Conservation (phyloP, 2,888 invertebrate species). For the Drosophila subquinaria region DNA sequence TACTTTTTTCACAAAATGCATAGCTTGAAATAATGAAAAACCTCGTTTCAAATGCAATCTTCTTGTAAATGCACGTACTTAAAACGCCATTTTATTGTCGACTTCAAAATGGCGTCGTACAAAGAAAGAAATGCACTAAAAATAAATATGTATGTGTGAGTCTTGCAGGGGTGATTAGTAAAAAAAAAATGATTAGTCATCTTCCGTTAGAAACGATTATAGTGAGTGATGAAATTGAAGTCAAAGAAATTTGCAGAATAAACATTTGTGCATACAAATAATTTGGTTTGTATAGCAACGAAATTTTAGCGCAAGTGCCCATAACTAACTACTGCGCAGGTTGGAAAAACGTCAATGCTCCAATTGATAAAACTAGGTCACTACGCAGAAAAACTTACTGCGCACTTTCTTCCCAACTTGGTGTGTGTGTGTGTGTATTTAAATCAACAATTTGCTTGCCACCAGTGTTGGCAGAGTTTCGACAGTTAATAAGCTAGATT, state of each 20-base stretch:
- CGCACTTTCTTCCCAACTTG: slow-evolving; percentile 36
- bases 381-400: slow-evolving; percentile 51
- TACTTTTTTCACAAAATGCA: neutral
- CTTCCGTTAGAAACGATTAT: neutral
- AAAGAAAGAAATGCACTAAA: slow-evolving; percentile 40
- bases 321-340: neutral
- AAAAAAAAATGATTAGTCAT: slow-evolving; percentile 40
- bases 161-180: neutral
- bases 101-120: slow-evolving; percentile 50
- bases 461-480: neutral
- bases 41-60: slow-evolving; percentile 9
- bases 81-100: slow-evolving; percentile 33
- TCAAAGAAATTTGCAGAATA: neutral
- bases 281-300: neutral
- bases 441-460: neutral
- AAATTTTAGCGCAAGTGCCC: neutral
- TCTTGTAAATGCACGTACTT: neutral
- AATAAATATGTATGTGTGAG: neutral
- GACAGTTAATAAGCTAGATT: neutral
- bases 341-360: slow-evolving; percentile 6
- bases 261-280: neutral
- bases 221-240: slow-evolving; percentile 38
- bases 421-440: neutral
- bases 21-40: neutral
- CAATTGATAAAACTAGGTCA: slow-evolving; percentile 43